Base-by-base conservation (phyloP, 2,888 invertebrate genomes). In the Strigamia maritima region DNA sequence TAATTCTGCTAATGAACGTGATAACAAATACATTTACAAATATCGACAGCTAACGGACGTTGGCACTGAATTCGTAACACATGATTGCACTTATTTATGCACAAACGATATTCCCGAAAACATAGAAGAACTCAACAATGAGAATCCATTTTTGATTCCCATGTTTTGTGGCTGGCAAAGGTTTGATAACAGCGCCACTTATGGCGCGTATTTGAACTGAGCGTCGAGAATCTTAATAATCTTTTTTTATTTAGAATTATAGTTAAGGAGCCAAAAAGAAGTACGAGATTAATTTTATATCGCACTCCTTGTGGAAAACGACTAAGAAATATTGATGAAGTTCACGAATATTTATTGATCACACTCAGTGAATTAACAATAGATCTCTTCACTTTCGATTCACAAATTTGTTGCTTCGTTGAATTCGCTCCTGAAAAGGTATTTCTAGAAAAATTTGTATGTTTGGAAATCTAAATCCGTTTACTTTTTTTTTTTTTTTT, bases 281-380 rank as follows among this genome's bases (percentile, higher is more conserved):
- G 4, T n/a, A 4, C 19, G 60, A 54, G 22, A 54, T 54, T 4
- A 2, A 70, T 70, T 70, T 70, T n/a, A 77, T 90, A 90, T 83
- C 84, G 85, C 78, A 91, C 93, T 0, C 97, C 97, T 0, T 98
- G 98, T 87, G 96, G 96, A 0, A 89, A 93, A 0, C 89, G 92
- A 14, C 84, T 97, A 79, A 90, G 95, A 26, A 89, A 87, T 83
- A 89, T 93, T 86, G 86, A 88, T 14, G 95, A 95, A 84, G 87
- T 97, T 26, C 81, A 84, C 85, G 85, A 85, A 81, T 79, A 82
- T 74, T 78, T 80, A 19, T 24, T 3, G n/a, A 24, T 40, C 16
- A 79, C 79, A 19, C 74, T 77, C 24, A 79, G 79, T 19, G 54
- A 54, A 31, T 65, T 80, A 14, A 77, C 78, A 12, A 75, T 80